Base-by-base conservation (phyloP, 2,797 vertebrate genomes). In the Melanotaenia nigrans region DNA sequence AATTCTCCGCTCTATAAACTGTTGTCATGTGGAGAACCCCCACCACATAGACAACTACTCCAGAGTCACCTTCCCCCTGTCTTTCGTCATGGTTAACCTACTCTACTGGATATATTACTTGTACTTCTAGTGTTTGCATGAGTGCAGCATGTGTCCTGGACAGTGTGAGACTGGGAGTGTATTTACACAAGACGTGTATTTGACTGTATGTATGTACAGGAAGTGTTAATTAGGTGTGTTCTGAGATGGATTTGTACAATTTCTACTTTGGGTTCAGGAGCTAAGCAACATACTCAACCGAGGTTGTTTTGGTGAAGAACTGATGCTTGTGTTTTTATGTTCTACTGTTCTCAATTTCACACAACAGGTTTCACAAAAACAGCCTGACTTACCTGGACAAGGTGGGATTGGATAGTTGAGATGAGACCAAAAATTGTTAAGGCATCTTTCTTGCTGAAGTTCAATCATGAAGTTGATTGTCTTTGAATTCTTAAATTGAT, bases 1-100 rank as follows among this genome's bases (percentile, higher is more conserved):
- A 88, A 87, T 94, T 22, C 92, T 94, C 63, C 87, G 94, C 72
- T 82, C 92, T 81, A 84, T 96, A 79, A 91, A 90, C 83, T 97
- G 95, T 82, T 96, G 96, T 83, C 95, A 82, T 24, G 91, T 97
- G 78, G 92, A 96, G 90, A 97, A 97, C 87, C 96, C 96, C n/a
- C 95, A 97, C 83, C 95, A 97, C 92, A 97, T 97, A 93, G 96
- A 97, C 91, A 96, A 96, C 92, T 96, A 97, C 16, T 96, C 96
- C 64, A 94, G 96, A 67, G 91, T 96, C 87, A 94, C 95, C 77
- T 97, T 97, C 83, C 96, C 96, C 0, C 89, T 97, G 55, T 96
- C 96, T 8, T 97, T 97, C 70, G 93, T 97, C 77, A 86, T 96
- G 36, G 95, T 97, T 70, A 97, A 97, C 90, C 90, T 97, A 53